Conservation (phyloP, 1,140 invertebrate species). For the Drosophila micromelanica region DNA sequence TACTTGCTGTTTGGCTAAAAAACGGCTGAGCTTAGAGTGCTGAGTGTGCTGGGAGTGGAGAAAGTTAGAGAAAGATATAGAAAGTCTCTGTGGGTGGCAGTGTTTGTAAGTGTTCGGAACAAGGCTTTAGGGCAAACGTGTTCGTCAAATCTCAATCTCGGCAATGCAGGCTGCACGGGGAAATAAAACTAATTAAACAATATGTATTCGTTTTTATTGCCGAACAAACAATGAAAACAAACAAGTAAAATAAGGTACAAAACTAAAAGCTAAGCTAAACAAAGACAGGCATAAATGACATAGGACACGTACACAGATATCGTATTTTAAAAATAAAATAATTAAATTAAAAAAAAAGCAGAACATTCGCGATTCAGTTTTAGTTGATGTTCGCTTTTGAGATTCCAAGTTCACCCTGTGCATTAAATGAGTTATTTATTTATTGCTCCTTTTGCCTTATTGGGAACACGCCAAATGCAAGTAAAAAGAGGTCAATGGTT, state of each 20-base stretch:
- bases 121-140: neutral
- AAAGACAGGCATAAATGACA: slow-evolving; percentile 24
- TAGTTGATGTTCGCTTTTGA: slow-evolving; percentile 12
- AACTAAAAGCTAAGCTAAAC: slow-evolving; percentile 44
- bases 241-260: slow-evolving; percentile 39
- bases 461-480: slow-evolving; percentile 36
- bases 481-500: slow-evolving; percentile 6
- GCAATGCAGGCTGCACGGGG: neutral
- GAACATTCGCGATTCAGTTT: slow-evolving; percentile 9
- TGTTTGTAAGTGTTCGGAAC: neutral
- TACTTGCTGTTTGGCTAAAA: slow-evolving; percentile 22
- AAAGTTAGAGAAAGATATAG: neutral
- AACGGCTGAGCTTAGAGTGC: slow-evolving; percentile 3
- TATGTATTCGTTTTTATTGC: slow-evolving; percentile 77
- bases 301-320: slow-evolving; percentile 1
- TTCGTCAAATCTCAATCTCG: neutral
- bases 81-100: neutral
- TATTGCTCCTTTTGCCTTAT: slow-evolving; percentile 33
- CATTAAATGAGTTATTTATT: slow-evolving; percentile 14
- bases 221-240: slow-evolving; percentile 43
- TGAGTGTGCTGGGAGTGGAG: neutral
- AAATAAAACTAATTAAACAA: slow-evolving; percentile 56
- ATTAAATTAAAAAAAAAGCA: slow-evolving; percentile 1
- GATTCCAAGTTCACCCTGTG: slow-evolving; percentile 25
- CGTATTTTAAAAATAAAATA: too few relatives aligned